Evolutionary conservation across 1,140 invertebrate genomes (phyloP).

Genomic region (Thaumatotibia leucotreta): DNA sequence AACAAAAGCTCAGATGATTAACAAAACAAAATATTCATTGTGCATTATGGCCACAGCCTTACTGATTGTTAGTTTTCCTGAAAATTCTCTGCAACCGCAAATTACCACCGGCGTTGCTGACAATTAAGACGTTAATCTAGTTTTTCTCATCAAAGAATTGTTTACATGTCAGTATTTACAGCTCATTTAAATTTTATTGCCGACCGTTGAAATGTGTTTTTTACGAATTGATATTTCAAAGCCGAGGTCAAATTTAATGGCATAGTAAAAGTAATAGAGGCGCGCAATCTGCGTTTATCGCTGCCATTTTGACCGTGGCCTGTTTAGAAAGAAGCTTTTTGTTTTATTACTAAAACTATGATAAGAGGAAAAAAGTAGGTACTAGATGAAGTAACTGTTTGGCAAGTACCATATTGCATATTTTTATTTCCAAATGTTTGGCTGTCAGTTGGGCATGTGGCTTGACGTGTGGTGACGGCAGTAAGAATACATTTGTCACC

Average conservation of each 20-base stretch:
- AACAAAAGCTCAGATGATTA: no score
- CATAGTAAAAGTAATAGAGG: conserved; percentile 4
- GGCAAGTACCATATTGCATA: no score
- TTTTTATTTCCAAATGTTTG: no score
- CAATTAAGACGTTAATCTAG: conserved; percentile 1
- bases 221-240: conserved; percentile 6
- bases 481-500: no score
- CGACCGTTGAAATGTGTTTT: not conserved
- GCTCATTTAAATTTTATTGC: conserved; percentile 6
- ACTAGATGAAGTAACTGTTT: no score
- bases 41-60: not conserved
- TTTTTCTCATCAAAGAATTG: not conserved
- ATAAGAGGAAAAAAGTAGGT: not conserved
- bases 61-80: not conserved
- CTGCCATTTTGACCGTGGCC: not conserved
- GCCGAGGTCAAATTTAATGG: not conserved
- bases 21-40: no score
- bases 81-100: not conserved
- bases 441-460: no score
- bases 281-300: conserved; percentile 1
- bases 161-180: conserved; percentile 11
- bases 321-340: not conserved
- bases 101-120: not conserved
- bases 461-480: no score
- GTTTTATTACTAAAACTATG: not conserved